A percentile compares a stretch with the other conserved stretches of the same genome.
phyloP scores from a whole-genome alignment of 2,113 vertebrate species.

The Raja brachyura region DNA sequence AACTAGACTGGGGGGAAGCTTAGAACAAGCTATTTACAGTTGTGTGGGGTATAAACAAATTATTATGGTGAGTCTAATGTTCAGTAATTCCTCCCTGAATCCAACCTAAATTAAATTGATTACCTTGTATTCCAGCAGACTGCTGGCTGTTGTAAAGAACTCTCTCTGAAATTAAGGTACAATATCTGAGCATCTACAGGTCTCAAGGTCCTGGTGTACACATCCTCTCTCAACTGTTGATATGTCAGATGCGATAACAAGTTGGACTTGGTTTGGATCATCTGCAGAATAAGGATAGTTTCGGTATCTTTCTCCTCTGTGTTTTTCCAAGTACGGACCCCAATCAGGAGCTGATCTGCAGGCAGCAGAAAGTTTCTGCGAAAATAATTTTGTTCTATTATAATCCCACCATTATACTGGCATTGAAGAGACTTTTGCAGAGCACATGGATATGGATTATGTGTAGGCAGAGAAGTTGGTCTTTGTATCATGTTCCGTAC shows the following conservation, averaged over 20 bases:
- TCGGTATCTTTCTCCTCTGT: constrained; percentile 73
- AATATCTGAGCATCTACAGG: neutral
- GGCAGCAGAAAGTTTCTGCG: constrained; percentile 65
- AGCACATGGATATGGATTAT: no score
- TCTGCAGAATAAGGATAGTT: constrained; percentile 40
- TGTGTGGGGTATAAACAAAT: no score
- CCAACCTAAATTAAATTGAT: no score
- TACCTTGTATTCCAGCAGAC: no score
- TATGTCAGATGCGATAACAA: neutral
- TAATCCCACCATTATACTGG: no score
- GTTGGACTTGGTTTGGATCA: neutral
- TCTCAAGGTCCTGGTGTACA: neutral
- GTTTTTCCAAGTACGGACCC: constrained; percentile 73
- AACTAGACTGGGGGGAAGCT: no score
- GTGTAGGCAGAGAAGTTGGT: no score
- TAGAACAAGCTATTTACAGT: no score
- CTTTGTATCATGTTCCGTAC: no score
- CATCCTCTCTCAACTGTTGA: neutral
- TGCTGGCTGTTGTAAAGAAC: neutral
- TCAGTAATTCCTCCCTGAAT: no score
- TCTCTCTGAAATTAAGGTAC: neutral
- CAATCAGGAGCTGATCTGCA: constrained; percentile 71
- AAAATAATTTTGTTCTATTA: constrained; percentile 37
- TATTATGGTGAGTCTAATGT: no score
- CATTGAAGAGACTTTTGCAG: no score